Evolutionary conservation across 2,113 vertebrate genomes (phyloP).

Genomic region (Pelecanus crispus): DNA sequence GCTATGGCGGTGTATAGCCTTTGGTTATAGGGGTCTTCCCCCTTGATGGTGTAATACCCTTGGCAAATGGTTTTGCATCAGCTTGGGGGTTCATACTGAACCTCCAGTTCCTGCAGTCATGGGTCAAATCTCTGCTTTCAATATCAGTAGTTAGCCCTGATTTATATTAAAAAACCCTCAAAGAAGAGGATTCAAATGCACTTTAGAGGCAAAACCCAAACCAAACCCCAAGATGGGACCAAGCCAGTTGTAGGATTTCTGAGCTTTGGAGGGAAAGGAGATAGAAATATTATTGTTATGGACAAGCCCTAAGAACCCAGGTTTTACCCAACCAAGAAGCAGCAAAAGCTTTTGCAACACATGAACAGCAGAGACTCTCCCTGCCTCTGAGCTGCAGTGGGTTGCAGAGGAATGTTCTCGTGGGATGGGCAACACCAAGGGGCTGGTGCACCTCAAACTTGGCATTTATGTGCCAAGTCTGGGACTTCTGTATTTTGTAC

Average conservation of each 20-base stretch:
- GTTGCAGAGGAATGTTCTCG: neutral
- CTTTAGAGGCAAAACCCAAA: neutral
- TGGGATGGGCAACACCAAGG: neutral
- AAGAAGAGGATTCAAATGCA: neutral
- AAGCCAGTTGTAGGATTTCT: neutral
- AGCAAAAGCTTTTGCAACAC: neutral
- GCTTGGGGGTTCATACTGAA: neutral
- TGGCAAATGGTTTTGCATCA: neutral
- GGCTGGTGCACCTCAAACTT: neutral
- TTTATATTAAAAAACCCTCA: neutral
- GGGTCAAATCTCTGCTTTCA: neutral
- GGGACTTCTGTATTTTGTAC: neutral
- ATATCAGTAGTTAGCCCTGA: neutral
- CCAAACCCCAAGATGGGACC: neutral
- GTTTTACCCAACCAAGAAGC: neutral
- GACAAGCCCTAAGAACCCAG: neutral
- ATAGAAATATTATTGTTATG: neutral
- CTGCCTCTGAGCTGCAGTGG: neutral
- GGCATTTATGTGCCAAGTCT: neutral
- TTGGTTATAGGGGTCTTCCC: neutral
- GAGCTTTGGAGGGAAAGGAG: neutral
- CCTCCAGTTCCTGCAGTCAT: neutral
- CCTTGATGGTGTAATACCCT: neutral
- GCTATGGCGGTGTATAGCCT: neutral
- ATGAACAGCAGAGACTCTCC: neutral